Evolutionary conservation across 2,797 vertebrate species (phyloP).

Genomic region (Alectoris magna): DNA sequence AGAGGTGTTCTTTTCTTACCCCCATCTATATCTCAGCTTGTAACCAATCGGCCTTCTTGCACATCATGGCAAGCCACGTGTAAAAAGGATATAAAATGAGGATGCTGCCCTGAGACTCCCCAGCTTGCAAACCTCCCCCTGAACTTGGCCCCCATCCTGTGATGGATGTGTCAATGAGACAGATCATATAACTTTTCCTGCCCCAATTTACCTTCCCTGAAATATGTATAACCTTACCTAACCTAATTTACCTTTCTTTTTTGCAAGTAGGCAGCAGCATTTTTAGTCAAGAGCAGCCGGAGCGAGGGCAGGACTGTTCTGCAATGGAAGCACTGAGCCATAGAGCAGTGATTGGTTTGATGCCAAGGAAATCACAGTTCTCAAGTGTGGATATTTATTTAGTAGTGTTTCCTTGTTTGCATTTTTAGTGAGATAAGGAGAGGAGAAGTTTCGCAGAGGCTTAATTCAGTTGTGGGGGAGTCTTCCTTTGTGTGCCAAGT

Average conservation of each 20-base stretch:
- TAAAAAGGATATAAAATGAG: too few relatives aligned
- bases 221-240: too few relatives aligned
- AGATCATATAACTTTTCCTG: too few relatives aligned
- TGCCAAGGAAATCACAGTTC: background rate
- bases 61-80: too few relatives aligned
- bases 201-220: too few relatives aligned
- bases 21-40: too few relatives aligned
- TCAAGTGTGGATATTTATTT: background rate
- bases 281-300: background rate
- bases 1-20: too few relatives aligned
- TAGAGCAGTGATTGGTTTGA: background rate
- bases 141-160: too few relatives aligned
- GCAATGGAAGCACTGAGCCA: background rate
- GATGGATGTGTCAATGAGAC: too few relatives aligned
- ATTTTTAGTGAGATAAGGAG: background rate
- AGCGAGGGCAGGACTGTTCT: background rate
- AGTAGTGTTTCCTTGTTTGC: background rate
- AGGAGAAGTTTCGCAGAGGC: background rate
- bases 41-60: too few relatives aligned
- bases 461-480: background rate
- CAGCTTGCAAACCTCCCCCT: too few relatives aligned
- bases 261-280: fast-evolving
- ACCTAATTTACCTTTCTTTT: background rate
- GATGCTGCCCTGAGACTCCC: too few relatives aligned
- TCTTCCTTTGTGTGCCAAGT: background rate